Percentiles rank a stretch among this genome's conserved stretches.
Evolutionary conservation across 2,888 invertebrate species (phyloP).

Genomic region (Harmothoe impar): DNA sequence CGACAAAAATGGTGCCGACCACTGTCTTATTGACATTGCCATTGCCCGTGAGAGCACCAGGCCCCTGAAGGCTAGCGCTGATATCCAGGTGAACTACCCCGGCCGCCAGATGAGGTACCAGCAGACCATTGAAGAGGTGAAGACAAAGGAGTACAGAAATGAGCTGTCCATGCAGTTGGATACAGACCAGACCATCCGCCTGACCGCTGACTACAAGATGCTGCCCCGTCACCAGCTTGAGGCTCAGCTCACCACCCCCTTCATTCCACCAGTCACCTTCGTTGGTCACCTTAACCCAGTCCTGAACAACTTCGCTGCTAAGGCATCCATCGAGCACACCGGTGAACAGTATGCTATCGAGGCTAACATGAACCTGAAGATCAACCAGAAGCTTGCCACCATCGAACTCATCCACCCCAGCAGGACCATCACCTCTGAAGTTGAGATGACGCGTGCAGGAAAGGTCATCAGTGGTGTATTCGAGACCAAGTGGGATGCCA

Average conservation of each 20-base stretch:
- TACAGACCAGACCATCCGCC: conserved; percentile 59
- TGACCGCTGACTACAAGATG: conserved; percentile 68
- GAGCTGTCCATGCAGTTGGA: conserved; percentile 64
- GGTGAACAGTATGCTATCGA: conserved; percentile 59
- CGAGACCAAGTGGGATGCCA: conserved; percentile 66
- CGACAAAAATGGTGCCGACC: conserved; percentile 17
- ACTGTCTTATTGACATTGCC: conserved; percentile 63
- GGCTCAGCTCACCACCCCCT: conserved; percentile 65
- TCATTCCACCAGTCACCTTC: conserved; percentile 66
- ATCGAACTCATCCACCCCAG: conserved; percentile 53
- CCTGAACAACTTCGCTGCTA: conserved; percentile 65
- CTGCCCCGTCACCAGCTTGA: conserved; percentile 68
- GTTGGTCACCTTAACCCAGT: conserved; percentile 69
- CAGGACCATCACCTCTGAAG: conserved; percentile 45
- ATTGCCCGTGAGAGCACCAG: conserved; percentile 65
- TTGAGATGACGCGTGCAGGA: neutral
- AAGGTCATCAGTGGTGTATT: conserved; percentile 20
- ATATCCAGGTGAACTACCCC: conserved; percentile 64
- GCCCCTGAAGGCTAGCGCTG: conserved; percentile 64
- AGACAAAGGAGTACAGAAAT: conserved; percentile 64
- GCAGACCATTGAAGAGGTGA: conserved; percentile 63
- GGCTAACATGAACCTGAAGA: conserved; percentile 60
- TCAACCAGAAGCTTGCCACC: conserved; percentile 55
- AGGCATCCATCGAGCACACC: conserved; percentile 58
- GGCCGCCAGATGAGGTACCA: conserved; percentile 67